Evolutionary conservation across 2,888 invertebrate species (phyloP).

Genomic region (Temnothorax ravouxi): DNA sequence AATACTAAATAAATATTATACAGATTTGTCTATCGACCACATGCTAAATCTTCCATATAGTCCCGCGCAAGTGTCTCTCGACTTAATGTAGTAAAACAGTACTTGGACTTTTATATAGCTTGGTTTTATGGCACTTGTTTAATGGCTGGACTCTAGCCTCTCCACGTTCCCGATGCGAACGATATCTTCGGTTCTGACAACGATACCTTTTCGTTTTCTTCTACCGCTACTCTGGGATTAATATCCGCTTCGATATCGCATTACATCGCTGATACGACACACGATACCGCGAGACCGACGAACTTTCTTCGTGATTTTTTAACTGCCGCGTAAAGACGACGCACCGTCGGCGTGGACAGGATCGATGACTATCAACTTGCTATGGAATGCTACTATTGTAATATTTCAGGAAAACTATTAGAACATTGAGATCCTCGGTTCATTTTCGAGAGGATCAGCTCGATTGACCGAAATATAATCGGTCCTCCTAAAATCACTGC

Average conservation of each 20-base stretch:
- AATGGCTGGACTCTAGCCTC: slow-evolving; percentile 82
- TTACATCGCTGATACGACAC: slow-evolving; percentile 59
- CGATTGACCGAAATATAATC: not conserved
- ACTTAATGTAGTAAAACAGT: slow-evolving; percentile 63
- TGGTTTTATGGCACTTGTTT: slow-evolving; percentile 85
- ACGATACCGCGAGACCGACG: slow-evolving; percentile 49
- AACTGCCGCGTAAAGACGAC: slow-evolving; percentile 24
- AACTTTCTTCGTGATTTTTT: slow-evolving; percentile 53
- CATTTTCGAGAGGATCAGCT: not conserved
- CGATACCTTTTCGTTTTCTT: not conserved
- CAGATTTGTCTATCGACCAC: slow-evolving; percentile 67
- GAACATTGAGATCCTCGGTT: slow-evolving; percentile 24
- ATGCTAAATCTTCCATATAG: slow-evolving; percentile 38
- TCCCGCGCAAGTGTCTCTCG: slow-evolving; percentile 57
- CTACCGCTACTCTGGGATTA: slow-evolving; percentile 7
- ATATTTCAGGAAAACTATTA: slow-evolving; percentile 72
- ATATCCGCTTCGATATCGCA: slow-evolving; percentile 50
- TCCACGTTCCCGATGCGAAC: slow-evolving; percentile 57
- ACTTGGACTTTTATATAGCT: slow-evolving; percentile 61
- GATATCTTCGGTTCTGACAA: slow-evolving; percentile 37
- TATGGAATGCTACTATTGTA: slow-evolving; percentile 83
- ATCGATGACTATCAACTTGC: slow-evolving; percentile 81
- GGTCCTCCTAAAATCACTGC: not conserved
- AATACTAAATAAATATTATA: slow-evolving; percentile 81
- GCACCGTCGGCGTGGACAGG: slow-evolving; percentile 73